Percentiles rank a stretch among this genome's conserved stretches.
Evolutionary conservation across 2,888 invertebrate species (phyloP).

Genomic region (Agonopterix subpropinquella): DNA sequence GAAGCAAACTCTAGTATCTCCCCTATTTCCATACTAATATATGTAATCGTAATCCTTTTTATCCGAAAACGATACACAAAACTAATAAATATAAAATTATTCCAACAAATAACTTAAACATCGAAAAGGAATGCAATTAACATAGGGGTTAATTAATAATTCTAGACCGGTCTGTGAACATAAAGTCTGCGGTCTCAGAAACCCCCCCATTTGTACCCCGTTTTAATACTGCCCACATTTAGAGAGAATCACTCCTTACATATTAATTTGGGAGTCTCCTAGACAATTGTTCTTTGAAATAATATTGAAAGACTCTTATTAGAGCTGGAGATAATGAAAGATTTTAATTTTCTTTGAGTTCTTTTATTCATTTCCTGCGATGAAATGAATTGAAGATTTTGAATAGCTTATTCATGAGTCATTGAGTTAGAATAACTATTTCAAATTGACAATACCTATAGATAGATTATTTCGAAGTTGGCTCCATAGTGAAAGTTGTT

Average conservation of each 20-base stretch:
- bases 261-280: constrained; percentile 53
- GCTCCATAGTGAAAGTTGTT: too few relatives aligned
- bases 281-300: constrained; percentile 12
- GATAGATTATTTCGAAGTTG: too few relatives aligned
- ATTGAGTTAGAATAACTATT: too few relatives aligned
- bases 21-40: too few relatives aligned
- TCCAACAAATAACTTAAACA: not conserved
- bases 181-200: constrained; percentile 59
- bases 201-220: constrained; percentile 54
- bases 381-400: constrained; percentile 3
- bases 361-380: constrained; percentile 4
- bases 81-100: too few relatives aligned
- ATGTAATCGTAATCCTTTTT: too few relatives aligned
- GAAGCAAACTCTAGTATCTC: too few relatives aligned
- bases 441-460: too few relatives aligned
- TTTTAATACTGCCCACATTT: constrained; percentile 65
- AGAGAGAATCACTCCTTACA: constrained; percentile 53
- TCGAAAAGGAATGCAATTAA: constrained; percentile 56
- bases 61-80: too few relatives aligned
- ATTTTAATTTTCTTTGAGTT: too few relatives aligned
- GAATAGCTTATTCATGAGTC: too few relatives aligned
- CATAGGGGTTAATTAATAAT: constrained; percentile 70
- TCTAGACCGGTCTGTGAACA: constrained; percentile 65
- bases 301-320: constrained; percentile 3
- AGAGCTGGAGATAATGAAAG: not conserved